These are phyloP conservation scores for Callorhinus ursinus DNA, from an alignment of 2,113 vertebrate species.

Conservation along the genomic window DNA sequence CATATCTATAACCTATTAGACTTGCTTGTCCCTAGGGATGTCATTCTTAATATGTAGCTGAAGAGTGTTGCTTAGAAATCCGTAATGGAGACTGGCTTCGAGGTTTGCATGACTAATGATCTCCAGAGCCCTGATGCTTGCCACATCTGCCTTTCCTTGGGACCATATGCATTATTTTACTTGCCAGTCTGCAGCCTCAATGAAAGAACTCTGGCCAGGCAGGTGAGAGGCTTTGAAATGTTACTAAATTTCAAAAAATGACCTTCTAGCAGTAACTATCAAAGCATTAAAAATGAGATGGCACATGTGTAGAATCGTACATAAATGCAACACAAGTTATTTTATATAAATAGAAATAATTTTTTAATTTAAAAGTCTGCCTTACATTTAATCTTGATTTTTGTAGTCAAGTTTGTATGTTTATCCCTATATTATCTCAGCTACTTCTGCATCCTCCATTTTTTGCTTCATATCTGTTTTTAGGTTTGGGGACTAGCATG, in stretches of 20 bases:
- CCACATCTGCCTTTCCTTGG: background rate
- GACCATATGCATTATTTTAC: background rate
- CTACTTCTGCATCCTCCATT: background rate
- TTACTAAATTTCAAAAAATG: background rate
- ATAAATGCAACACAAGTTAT: background rate
- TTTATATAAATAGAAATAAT: background rate
- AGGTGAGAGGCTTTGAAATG: conserved; percentile 5
- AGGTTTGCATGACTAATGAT: conserved; percentile 57
- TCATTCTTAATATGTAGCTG: conserved; percentile 21
- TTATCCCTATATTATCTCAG: background rate
- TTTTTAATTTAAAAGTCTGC: background rate
- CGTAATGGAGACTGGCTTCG: conserved; percentile 33
- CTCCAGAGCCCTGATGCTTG: background rate
- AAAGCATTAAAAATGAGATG: background rate
- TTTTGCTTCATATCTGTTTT: background rate
- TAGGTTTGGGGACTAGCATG: background rate
- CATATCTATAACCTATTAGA: conserved; percentile 44
- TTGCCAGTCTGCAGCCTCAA: background rate
- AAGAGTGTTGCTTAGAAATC: conserved; percentile 43
- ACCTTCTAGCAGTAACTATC: background rate
- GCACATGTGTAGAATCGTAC: background rate
- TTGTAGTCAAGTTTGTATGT: background rate
- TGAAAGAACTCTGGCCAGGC: background rate
- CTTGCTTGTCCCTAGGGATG: conserved; percentile 16
- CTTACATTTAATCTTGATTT: background rate